These are phyloP conservation scores for Drosophila suzukii DNA, from an alignment of 1,140 invertebrate genomes.

Conservation along the genomic window DNA sequence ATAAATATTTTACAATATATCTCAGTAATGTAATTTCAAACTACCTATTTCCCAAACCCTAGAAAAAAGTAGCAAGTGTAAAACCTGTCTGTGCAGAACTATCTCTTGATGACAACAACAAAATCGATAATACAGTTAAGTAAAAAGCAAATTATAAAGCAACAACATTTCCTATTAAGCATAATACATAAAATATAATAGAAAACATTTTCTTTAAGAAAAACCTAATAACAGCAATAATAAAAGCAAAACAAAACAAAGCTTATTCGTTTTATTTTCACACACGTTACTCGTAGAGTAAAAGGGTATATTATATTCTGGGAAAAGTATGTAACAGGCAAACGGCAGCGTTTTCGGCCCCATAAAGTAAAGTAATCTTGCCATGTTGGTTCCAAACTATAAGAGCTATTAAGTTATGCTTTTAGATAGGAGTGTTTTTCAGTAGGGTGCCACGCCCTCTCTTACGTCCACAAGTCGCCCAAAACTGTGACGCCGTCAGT, in stretches of 20 bases:
- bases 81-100: constrained; percentile 14
- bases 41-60: constrained; percentile 9
- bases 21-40: constrained; percentile 39
- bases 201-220: constrained; percentile 45
- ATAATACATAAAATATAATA: constrained; percentile 69
- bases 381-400: too few relatives aligned
- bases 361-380: too few relatives aligned
- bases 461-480: too few relatives aligned
- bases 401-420: too few relatives aligned
- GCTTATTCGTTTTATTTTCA: not conserved
- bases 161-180: constrained; percentile 29
- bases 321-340: too few relatives aligned
- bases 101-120: constrained; percentile 6
- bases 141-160: constrained; percentile 26
- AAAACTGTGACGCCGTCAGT: too few relatives aligned
- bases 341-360: too few relatives aligned
- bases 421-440: too few relatives aligned
- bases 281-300: not conserved
- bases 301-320: too few relatives aligned
- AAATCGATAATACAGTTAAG: constrained; percentile 40
- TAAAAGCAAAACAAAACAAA: constrained; percentile 60
- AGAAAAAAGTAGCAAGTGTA: constrained; percentile 11
- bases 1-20: constrained; percentile 48
- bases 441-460: too few relatives aligned
- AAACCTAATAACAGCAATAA: constrained; percentile 57